These are phyloP conservation scores for Drosophila santomea DNA, from an alignment of 1,140 invertebrate species.

Conservation along the genomic window DNA sequence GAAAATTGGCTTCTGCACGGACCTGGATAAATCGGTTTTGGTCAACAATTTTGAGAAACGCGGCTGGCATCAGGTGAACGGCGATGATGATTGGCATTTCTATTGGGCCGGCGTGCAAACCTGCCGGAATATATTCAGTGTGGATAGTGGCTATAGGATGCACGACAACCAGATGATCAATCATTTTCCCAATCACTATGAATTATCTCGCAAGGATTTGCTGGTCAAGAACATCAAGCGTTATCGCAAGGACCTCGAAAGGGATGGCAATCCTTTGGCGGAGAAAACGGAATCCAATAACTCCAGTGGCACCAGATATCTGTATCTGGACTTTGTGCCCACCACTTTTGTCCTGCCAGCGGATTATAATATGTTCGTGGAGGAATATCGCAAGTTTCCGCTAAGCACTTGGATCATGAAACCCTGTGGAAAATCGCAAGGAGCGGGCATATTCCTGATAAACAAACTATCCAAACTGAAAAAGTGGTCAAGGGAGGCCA, in stretches of 20 bases:
- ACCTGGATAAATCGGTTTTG: conserved; percentile 97
- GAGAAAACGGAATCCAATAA: conserved; percentile 88
- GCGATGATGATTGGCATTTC: conserved; percentile 98
- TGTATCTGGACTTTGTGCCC: conserved; percentile 95
- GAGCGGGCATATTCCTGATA: conserved; percentile 94
- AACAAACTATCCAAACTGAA: conserved; percentile 95
- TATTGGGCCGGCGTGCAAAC: conserved; percentile 97
- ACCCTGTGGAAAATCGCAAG: conserved; percentile 96
- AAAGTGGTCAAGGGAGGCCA: conserved; percentile 93
- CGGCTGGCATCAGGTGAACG: conserved; percentile 95
- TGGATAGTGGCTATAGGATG: conserved; percentile 96
- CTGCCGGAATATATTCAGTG: conserved; percentile 95
- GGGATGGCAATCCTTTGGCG: conserved; percentile 94
- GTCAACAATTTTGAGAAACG: conserved; percentile 97
- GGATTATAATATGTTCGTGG: conserved; percentile 98
- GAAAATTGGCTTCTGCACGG: conserved; percentile 93
- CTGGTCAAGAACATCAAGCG: conserved; percentile 98
- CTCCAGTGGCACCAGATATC: conserved; percentile 90
- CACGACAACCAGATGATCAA: conserved; percentile 96
- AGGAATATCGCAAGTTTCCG: conserved; percentile 96
- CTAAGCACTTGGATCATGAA: conserved; percentile 99
- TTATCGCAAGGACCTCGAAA: conserved; percentile 95
- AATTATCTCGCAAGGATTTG: conserved; percentile 96
- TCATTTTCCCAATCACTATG: conserved; percentile 97
- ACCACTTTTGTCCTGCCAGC: conserved; percentile 96